Conservation (phyloP, 2,797 vertebrate genomes). For the Lophotriccus pileatus region DNA sequence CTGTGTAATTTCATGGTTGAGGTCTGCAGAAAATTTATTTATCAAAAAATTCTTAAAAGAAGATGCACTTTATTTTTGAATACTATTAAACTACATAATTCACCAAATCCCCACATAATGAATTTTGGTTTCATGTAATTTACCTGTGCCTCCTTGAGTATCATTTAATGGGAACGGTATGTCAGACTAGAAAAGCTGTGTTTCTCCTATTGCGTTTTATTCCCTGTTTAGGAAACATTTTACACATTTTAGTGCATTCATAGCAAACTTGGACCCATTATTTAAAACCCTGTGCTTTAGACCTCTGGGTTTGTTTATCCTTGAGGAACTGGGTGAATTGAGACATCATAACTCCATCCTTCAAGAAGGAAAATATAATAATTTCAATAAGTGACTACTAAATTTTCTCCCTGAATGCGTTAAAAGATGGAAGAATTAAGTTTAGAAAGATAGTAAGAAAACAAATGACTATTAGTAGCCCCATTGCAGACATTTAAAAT, state of each 20-base stretch:
- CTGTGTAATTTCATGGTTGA: background rate
- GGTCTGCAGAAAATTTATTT: background rate
- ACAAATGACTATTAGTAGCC: fast-evolving
- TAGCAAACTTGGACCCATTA: background rate
- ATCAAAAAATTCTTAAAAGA: background rate
- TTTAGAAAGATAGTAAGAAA: background rate
- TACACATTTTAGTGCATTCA: background rate
- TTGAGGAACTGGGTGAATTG: background rate
- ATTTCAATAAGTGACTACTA: background rate
- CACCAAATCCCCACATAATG: background rate
- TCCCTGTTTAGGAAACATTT: background rate
- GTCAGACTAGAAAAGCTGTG: background rate
- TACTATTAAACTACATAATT: background rate
- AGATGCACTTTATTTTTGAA: background rate
- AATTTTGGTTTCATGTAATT: background rate
- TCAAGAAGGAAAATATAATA: background rate
- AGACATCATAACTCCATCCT: background rate
- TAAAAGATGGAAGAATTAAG: background rate
- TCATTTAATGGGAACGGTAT: background rate
- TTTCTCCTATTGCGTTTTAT: background rate
- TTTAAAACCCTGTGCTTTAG: background rate
- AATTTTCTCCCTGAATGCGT: background rate
- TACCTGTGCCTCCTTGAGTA: background rate
- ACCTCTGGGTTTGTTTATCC: background rate
- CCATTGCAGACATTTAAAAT: background rate